These are phyloP conservation scores for Eurypyga helias DNA, from an alignment of 2,113 vertebrate species.

Conservation along the genomic window DNA sequence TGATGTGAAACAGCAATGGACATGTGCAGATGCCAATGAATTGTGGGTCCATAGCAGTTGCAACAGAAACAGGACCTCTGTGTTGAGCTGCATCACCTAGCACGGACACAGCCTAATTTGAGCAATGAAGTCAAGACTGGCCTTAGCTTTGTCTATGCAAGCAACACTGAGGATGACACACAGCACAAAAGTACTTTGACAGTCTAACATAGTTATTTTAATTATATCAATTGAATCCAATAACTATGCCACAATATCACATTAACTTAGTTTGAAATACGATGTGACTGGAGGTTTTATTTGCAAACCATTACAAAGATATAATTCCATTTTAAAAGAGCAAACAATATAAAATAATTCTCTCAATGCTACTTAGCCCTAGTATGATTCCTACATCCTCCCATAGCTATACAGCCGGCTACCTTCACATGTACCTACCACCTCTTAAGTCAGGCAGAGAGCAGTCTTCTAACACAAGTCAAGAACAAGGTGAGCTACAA, in stretches of 20 bases:
- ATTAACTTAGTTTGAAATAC: neutral
- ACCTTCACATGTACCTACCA: neutral
- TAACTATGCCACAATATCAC: neutral
- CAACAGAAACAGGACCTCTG: neutral
- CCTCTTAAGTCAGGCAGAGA: neutral
- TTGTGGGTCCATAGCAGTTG: rapidly evolving
- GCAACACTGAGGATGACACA: neutral
- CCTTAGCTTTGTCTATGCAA: neutral
- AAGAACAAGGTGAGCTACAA: neutral
- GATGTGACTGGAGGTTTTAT: neutral
- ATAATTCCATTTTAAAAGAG: neutral
- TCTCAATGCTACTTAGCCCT: neutral
- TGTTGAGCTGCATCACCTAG: neutral
- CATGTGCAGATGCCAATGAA: neutral
- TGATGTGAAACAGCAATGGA: neutral
- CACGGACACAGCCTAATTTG: neutral
- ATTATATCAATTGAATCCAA: neutral
- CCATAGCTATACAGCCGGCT: neutral
- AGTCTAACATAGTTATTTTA: neutral
- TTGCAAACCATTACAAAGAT: neutral
- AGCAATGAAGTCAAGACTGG: neutral
- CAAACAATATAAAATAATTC: neutral
- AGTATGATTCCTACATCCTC: neutral
- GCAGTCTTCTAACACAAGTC: neutral
- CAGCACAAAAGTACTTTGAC: neutral